Evolutionary conservation across 2,797 vertebrate species (phyloP).

Genomic region (Myripristis jacobus): DNA sequence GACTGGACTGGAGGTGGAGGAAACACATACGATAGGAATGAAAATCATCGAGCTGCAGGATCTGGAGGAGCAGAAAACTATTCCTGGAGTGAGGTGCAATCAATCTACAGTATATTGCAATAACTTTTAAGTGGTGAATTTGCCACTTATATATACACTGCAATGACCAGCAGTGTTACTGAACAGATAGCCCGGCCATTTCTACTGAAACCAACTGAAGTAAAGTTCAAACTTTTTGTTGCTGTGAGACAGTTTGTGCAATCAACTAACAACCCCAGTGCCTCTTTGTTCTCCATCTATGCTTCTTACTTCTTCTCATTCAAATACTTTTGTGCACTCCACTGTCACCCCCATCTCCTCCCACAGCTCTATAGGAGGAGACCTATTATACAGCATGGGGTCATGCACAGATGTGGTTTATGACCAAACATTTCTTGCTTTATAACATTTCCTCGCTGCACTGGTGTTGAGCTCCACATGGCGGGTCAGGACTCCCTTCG

Average conservation of each 20-base stretch:
- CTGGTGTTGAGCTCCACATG: background rate
- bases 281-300: background rate
- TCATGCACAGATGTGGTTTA: background rate
- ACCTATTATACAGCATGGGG: background rate
- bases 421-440: background rate
- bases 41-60: too few relatives aligned
- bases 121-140: too few relatives aligned
- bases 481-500: slow-evolving; percentile 21
- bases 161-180: too few relatives aligned
- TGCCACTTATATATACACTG: too few relatives aligned
- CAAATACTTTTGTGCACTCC: background rate
- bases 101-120: too few relatives aligned
- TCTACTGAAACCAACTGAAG: too few relatives aligned
- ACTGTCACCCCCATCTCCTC: background rate
- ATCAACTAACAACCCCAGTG: background rate
- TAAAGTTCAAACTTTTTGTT: too few relatives aligned
- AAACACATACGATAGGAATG: too few relatives aligned
- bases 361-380: background rate
- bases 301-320: background rate
- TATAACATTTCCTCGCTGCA: background rate
- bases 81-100: too few relatives aligned
- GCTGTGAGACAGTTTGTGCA: background rate
- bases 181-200: too few relatives aligned
- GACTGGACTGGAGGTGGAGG: too few relatives aligned
- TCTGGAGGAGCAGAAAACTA: too few relatives aligned